A percentile compares a stretch with the other conserved stretches of the same genome.
Evolutionary conservation across 1,140 invertebrate genomes (phyloP).

Genomic region (Heliconius melpomene): DNA sequence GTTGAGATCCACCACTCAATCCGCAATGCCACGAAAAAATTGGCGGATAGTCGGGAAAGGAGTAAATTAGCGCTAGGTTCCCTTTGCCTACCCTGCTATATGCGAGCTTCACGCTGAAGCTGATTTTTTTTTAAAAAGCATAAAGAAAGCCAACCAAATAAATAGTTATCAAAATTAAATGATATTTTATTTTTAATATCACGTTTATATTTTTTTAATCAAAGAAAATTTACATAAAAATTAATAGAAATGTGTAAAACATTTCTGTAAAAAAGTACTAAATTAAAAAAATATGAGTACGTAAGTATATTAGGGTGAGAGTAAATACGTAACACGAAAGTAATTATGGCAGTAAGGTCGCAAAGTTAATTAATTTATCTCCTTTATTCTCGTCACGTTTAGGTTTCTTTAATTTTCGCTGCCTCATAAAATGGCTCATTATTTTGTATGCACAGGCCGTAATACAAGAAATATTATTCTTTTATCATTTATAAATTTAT

Average conservation of each 20-base stretch:
- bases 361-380: conserved; percentile 55
- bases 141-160: too few species aligned
- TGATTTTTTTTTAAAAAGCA: too few species aligned
- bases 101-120: too few species aligned
- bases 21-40: too few species aligned
- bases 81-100: too few species aligned
- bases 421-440: conserved; percentile 37
- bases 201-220: not conserved
- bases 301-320: conserved; percentile 10
- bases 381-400: conserved; percentile 52
- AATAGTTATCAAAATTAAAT: too few species aligned
- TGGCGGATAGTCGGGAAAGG: too few species aligned
- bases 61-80: too few species aligned
- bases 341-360: conserved; percentile 45
- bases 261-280: not conserved
- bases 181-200: too few species aligned
- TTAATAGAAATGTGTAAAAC: not conserved
- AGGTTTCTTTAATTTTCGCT: conserved; percentile 40
- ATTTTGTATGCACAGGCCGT: conserved; percentile 38
- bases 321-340: conserved; percentile 35
- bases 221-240: conserved; percentile 1
- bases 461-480: conserved; percentile 28
- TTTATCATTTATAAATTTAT: conserved; percentile 19
- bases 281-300: conserved; percentile 10
- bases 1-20: too few species aligned